These are phyloP conservation scores for Mycetomoellerius zeteki DNA, from an alignment of 1,140 invertebrate genomes.

Conservation along the genomic window DNA sequence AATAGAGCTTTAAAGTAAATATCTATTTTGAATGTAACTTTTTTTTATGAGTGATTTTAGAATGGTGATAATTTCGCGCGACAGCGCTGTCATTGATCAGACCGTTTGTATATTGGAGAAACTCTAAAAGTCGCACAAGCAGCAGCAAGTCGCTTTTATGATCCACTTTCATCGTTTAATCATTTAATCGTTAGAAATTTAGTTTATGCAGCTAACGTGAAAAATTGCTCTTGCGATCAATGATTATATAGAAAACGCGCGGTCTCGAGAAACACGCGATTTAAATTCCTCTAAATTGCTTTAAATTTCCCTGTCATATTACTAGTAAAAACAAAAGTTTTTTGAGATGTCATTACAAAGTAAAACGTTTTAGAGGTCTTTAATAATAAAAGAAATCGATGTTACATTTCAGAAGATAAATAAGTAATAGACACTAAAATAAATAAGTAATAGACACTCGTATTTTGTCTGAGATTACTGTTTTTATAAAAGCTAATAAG, in stretches of 20 bases:
- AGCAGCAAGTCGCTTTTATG: slow-evolving; percentile 3
- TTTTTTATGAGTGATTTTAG: slow-evolving; percentile 21
- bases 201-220: slow-evolving; percentile 1
- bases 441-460: not conserved
- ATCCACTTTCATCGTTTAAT: slow-evolving; percentile 25
- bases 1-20: not conserved
- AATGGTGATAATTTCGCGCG: not conserved
- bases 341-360: not conserved
- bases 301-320: not conserved
- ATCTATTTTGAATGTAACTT: not conserved
- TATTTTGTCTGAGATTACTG: not conserved
- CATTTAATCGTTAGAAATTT: slow-evolving; percentile 40
- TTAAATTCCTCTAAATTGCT: not conserved
- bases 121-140: not conserved
- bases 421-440: slow-evolving; percentile 3
- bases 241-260: slow-evolving; percentile 12
- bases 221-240: not conserved
- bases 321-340: not conserved
- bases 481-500: not conserved
- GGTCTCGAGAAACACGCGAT: not conserved
- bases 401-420: not conserved
- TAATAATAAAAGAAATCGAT: not conserved
- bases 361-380: not conserved
- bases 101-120: too few species aligned
- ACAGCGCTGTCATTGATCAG: not conserved